These are phyloP conservation scores for Sebastes steindachneri DNA, from an alignment of 2,797 vertebrate species.

Conservation along the genomic window DNA sequence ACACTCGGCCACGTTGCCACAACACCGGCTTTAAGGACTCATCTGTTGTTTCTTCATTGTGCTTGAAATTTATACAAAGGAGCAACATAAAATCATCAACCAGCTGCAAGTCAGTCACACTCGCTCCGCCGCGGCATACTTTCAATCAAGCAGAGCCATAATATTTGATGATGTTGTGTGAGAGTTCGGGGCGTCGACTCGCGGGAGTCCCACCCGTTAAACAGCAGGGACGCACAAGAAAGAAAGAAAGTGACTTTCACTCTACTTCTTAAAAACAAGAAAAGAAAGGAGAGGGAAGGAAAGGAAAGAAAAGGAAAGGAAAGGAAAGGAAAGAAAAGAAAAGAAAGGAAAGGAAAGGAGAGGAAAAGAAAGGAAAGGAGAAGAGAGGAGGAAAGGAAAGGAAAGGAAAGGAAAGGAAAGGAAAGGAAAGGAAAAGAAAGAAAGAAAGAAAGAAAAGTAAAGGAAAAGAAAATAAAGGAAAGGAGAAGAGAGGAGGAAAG, in stretches of 20 bases:
- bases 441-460: background rate
- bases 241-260: background rate
- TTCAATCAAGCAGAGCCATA: slow-evolving; percentile 69
- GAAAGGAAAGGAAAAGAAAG: background rate
- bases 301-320: too few relatives aligned
- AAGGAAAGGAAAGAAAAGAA: too few relatives aligned
- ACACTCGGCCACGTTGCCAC: slow-evolving; percentile 58
- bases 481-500: background rate
- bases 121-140: slow-evolving; percentile 42
- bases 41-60: slow-evolving; percentile 62
- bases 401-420: too few relatives aligned
- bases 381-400: too few relatives aligned
- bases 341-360: too few relatives aligned
- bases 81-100: slow-evolving; percentile 55
- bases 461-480: background rate
- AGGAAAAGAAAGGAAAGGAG: accelerated
- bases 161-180: slow-evolving; percentile 67
- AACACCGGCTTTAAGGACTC: slow-evolving; percentile 44
- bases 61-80: slow-evolving; percentile 68
- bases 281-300: too few relatives aligned
- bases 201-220: slow-evolving; percentile 48
- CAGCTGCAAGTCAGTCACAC: slow-evolving; percentile 53
- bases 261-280: too few relatives aligned
- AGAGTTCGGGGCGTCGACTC: slow-evolving; percentile 35
- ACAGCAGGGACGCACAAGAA: slow-evolving; percentile 38